phyloP scores from a whole-genome alignment of 2,113 vertebrate genomes.

The Syngnathus scovelli region DNA sequence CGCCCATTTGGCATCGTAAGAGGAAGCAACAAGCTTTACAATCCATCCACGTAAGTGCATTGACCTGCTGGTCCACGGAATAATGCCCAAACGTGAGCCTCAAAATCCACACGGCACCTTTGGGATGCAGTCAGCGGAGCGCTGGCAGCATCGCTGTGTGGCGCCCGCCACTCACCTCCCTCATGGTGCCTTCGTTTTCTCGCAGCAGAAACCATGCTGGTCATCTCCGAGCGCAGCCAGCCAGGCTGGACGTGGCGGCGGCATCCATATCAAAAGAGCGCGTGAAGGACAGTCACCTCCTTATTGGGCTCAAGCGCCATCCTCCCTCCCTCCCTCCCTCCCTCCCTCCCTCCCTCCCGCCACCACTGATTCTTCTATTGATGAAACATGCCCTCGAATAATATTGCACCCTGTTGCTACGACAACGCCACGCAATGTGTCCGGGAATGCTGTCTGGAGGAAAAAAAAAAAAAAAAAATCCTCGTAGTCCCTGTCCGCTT shows the following conservation, averaged over 20 bases:
- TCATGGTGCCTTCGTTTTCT: slow-evolving; percentile 64
- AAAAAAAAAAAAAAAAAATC: slow-evolving; percentile 38
- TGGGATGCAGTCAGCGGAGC: slow-evolving; percentile 36
- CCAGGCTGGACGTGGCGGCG: slow-evolving; percentile 18
- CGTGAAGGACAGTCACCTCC: slow-evolving; percentile 24
- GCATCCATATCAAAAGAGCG: slow-evolving; percentile 36
- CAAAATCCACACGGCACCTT: slow-evolving; percentile 8
- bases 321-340: slow-evolving; percentile 12
- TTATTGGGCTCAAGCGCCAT: slow-evolving; percentile 42
- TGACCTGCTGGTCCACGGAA: neutral
- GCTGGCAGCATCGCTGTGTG: slow-evolving; percentile 33
- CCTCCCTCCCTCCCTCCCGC: no score
- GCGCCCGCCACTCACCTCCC: slow-evolving; percentile 59
- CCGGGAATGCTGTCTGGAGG: slow-evolving; percentile 57
- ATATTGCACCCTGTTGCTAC: slow-evolving; percentile 54
- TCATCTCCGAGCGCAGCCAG: slow-evolving; percentile 45
- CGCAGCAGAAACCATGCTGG: slow-evolving; percentile 45
- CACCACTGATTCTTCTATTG: slow-evolving; percentile 41
- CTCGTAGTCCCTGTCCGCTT: slow-evolving; percentile 18
- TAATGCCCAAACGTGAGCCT: slow-evolving; percentile 21
- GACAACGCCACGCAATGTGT: slow-evolving; percentile 60
- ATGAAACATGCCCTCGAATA: slow-evolving; percentile 49
- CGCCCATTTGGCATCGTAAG: slow-evolving; percentile 12
- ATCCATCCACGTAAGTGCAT: slow-evolving; percentile 15
- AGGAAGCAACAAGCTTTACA: slow-evolving; percentile 18